A percentile compares a stretch with the other conserved stretches of the same genome.
Conservation (phyloP, 1,140 invertebrate genomes). For the Drepana arcuata region DNA sequence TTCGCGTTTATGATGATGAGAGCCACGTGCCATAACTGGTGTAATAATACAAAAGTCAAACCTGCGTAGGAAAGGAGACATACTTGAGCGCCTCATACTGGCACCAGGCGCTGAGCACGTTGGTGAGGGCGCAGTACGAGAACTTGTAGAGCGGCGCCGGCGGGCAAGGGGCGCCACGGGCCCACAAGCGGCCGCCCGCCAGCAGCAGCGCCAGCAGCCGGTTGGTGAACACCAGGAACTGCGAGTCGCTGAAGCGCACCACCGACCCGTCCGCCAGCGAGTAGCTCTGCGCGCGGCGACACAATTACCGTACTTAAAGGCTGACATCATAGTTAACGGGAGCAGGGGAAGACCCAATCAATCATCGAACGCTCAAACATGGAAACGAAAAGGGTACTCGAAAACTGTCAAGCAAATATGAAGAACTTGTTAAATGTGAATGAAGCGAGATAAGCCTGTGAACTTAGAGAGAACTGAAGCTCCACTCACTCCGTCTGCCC, state of each 20-base stretch:
- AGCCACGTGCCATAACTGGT: too few relatives aligned
- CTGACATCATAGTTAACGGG: too few relatives aligned
- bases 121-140: constrained; percentile 96
- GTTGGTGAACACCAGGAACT: constrained; percentile 96
- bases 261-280: constrained; percentile 69
- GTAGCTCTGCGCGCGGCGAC: constrained; percentile 75
- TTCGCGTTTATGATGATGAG: too few relatives aligned
- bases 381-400: too few relatives aligned
- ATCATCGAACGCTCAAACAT: too few relatives aligned
- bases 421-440: too few relatives aligned
- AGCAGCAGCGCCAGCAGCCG: constrained; percentile 85
- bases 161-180: constrained; percentile 79
- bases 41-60: too few relatives aligned
- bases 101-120: constrained; percentile 99
- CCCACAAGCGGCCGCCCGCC: constrained; percentile 60
- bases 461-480: too few relatives aligned
- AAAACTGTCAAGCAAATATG: too few relatives aligned
- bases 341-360: too few relatives aligned
- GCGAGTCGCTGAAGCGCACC: constrained; percentile 90
- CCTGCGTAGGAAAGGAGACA: constrained; percentile 98
- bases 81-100: constrained; percentile 99
- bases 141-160: constrained; percentile 95
- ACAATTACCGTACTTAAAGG: not conserved
- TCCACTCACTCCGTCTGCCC: too few relatives aligned
- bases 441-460: too few relatives aligned